Evolutionary conservation across 1,140 invertebrate species (phyloP), one percentile per base, ranked within the genome.

Genomic region (Phymastichus coffea): DNA sequence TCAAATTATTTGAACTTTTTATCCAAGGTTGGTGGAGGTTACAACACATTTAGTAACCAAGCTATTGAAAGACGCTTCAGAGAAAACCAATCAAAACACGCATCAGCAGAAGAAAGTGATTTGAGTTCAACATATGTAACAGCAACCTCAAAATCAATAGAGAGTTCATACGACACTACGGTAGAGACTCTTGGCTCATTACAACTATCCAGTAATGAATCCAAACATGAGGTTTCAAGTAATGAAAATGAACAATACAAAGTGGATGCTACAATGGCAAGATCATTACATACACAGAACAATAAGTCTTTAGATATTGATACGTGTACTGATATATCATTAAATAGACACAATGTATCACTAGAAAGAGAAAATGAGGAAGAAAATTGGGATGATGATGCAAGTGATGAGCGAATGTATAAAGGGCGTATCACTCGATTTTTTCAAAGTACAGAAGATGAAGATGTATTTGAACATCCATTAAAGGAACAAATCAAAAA

Each of bases 401-500:
- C n/a, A n/a, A n/a, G n/a, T n/a, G n/a, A n/a, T n/a, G n/a, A n/a
- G n/a, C n/a, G n/a, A n/a, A n/a, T n/a, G n/a, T n/a, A n/a, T n/a
- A n/a, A n/a, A n/a, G n/a, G n/a, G 12, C 28, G 28, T 22, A 6
- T 61, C 23, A 1, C 0, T 19, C 30, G 25, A 55, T 25, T 60
- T 2, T 19, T 49, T 23, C 22, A 61, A 23, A 41, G 28, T 26
- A 0, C 33, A 30, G 38, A 49, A 19, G 46, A 54, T 35, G n/a
- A 43, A 35, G 52, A 55, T 56, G 15, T 61, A 10, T 41, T 23
- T 25, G 8, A 10, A 25, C 59, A 61, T 56, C 44, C 59, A 4
- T 15, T 61, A 23, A 26, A 26, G 8, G 28, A 37, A 14, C 9
- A 38, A 15, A 33, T 53, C 1, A 12, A 53, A 41, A 19, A 40